Evolutionary conservation across 64 coral and sea anemone species (phyloP), one percentile per base, ranked within the genome.

Genomic region (Platygyra sinensis): DNA sequence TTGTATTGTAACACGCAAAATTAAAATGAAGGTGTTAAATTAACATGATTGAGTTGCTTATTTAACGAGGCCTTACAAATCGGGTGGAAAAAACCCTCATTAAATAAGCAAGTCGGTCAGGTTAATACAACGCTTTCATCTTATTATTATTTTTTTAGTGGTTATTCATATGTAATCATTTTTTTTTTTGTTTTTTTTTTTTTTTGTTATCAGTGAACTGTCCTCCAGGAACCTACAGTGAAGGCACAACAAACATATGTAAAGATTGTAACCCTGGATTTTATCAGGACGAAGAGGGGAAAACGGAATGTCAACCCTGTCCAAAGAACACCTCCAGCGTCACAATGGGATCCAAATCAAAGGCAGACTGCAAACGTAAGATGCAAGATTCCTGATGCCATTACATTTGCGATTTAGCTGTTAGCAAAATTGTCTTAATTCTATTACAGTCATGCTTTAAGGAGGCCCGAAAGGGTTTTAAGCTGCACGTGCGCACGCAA

Each of bases 241-340:
- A 91, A 36, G 72, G 64, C 90, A 94, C 62, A 14, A 80, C 85
- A 13, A 82, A 89, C 38, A 76, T 19, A n/a, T 97, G 95, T 20
- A 71, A 76, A 46, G 87, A 86, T 0, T 97, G 95, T 32, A 36
- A 29, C 16, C 16, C 87, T 27, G 95, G 95, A 57, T 93, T 78
- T 18, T 97, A 97, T 73, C 92, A 94, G 52, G 92, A 97, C 72
- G 83, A 64, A 31, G 88, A 97, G 31, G 95, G 95, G 5, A 97
- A 90, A 30, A 89, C 60, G 0, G 95, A 89, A 39, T 97, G 95
- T 24, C 91, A 91, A 33, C 91, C 89, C 0, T 97, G 95, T 64
- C 62, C 81, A 16, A 60, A 88, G n/a, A 72, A 84, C 59, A 74
- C 86, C 24, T 91, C 89, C 25, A 94, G 91, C 0, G 93, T 94